A percentile compares a stretch with the other conserved stretches of the same genome.
These are phyloP conservation scores for Huso huso DNA, from an alignment of 2,797 vertebrate species.

Conservation along the genomic window DNA sequence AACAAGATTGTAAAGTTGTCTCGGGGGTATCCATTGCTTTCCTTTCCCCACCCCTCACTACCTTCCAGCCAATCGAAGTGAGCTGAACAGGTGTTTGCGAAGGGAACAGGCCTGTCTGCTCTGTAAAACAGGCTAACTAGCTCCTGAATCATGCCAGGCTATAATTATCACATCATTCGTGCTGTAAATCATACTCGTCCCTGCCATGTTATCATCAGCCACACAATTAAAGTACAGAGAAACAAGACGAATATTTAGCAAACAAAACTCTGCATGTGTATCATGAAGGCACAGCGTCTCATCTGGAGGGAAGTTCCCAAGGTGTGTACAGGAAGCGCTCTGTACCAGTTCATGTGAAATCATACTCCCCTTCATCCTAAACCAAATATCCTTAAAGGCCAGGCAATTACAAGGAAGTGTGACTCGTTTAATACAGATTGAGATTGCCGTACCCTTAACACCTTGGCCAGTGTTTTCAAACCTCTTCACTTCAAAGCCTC, in stretches of 20 bases:
- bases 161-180: slow-evolving; percentile 55
- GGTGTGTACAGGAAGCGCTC: too few relatives aligned
- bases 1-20: slow-evolving; percentile 34
- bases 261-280: slow-evolving; percentile 8
- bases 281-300: too few relatives aligned
- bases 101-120: slow-evolving; percentile 60
- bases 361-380: too few relatives aligned
- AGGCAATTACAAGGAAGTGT: too few relatives aligned
- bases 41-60: slow-evolving; percentile 24
- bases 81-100: slow-evolving; percentile 46
- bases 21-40: slow-evolving; percentile 30
- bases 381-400: too few relatives aligned
- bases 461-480: too few relatives aligned
- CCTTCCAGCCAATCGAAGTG: slow-evolving; percentile 44
- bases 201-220: slow-evolving; percentile 43
- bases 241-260: slow-evolving; percentile 32
- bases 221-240: slow-evolving; percentile 30
- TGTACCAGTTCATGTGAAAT: too few relatives aligned
- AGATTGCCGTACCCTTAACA: too few relatives aligned
- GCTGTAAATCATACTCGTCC: slow-evolving; percentile 48
- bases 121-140: slow-evolving; percentile 48
- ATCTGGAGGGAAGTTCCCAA: too few relatives aligned
- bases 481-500: too few relatives aligned
- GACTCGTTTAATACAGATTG: too few relatives aligned
- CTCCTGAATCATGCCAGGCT: slow-evolving; percentile 37